These are phyloP conservation scores for Vipera ursinii DNA, from an alignment of 2,797 vertebrate genomes.

Conservation along the genomic window DNA sequence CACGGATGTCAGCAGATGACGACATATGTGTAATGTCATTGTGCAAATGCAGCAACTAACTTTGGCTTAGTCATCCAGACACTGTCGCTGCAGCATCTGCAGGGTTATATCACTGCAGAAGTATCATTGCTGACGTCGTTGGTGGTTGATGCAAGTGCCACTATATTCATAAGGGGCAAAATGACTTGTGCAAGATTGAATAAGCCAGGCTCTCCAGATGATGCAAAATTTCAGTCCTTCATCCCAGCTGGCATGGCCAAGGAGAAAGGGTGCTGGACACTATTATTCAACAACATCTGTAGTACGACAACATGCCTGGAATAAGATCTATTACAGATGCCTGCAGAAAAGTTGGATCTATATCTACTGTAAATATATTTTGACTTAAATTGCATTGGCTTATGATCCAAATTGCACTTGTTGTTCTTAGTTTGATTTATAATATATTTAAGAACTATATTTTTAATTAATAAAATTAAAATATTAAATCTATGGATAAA, in stretches of 20 bases:
- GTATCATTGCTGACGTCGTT: not conserved
- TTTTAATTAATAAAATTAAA: not conserved
- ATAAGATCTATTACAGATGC: not conserved
- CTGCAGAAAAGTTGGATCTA: not conserved
- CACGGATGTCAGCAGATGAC: not conserved
- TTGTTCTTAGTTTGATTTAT: not conserved
- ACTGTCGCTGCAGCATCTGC: not conserved
- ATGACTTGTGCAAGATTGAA: not conserved
- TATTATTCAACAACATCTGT: not conserved
- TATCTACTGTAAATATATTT: not conserved
- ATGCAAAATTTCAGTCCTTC: not conserved
- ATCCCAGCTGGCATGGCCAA: not conserved
- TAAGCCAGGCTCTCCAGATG: not conserved
- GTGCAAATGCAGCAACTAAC: not conserved
- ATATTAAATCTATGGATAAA: not conserved
- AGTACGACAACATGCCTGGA: not conserved
- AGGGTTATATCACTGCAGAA: not conserved
- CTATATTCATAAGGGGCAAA: not conserved
- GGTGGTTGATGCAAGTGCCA: not conserved
- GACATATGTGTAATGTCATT: not conserved
- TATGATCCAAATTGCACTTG: not conserved
- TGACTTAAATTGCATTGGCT: not conserved
- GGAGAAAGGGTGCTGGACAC: not conserved
- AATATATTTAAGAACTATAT: not conserved
- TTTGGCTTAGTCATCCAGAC: not conserved